phyloP scores from a whole-genome alignment of 2,888 invertebrate genomes.

The Agriotes lineatus region DNA sequence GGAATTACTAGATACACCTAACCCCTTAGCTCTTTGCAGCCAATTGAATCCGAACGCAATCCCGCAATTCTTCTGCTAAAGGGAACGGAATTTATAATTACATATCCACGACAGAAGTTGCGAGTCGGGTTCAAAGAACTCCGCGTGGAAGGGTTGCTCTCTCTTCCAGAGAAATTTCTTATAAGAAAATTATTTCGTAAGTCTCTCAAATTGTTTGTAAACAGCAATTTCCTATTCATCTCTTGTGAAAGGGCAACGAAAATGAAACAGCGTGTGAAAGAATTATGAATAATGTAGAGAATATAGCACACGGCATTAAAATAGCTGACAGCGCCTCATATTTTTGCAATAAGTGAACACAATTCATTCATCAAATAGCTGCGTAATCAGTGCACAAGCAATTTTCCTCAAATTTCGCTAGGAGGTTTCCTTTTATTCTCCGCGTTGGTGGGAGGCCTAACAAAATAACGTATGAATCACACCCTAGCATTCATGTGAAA shows the following conservation, averaged over 20 bases:
- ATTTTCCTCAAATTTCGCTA: not conserved
- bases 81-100: not conserved
- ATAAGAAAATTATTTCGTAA: constrained; percentile 38
- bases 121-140: constrained; percentile 4
- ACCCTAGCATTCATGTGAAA: constrained; percentile 24
- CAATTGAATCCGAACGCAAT: constrained; percentile 7
- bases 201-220: constrained; percentile 41
- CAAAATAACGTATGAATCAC: constrained; percentile 30
- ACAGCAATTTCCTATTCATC: constrained; percentile 43
- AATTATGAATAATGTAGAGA: constrained; percentile 39
- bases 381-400: not conserved
- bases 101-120: not conserved
- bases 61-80: not conserved
- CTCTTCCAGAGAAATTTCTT: constrained; percentile 23
- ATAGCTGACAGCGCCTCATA: constrained; percentile 16
- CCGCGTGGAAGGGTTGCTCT: not conserved
- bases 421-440: not conserved
- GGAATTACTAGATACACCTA: constrained; percentile 22
- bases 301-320: constrained; percentile 31
- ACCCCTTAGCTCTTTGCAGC: constrained; percentile 11
- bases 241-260: constrained; percentile 35
- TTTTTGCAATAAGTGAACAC: constrained; percentile 19
- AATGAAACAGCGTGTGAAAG: constrained; percentile 41
- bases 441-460: not conserved
- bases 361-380: constrained; percentile 3